Evolutionary conservation across 2,888 invertebrate genomes (phyloP).

Genomic region (Nymphalis polychloros): DNA sequence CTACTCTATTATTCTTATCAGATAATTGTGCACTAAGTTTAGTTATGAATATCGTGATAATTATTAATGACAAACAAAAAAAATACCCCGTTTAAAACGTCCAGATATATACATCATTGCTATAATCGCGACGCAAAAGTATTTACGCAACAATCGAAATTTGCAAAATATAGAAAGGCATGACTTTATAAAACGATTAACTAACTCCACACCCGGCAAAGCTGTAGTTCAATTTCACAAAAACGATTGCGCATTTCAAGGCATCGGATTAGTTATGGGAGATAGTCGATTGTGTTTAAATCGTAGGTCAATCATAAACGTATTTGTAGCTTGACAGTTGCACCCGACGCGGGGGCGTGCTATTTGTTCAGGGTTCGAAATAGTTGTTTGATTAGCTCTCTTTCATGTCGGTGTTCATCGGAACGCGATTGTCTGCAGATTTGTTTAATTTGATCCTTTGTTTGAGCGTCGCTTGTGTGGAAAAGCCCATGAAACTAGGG

Average conservation of each 20-base stretch:
- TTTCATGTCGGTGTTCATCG: constrained; percentile 72
- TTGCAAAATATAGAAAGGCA: constrained; percentile 19
- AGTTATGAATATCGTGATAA: too few species aligned
- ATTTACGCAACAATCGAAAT: constrained; percentile 18
- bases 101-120: background rate
- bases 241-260: constrained; percentile 71
- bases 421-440: constrained; percentile 76
- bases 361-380: constrained; percentile 60
- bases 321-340: constrained; percentile 69
- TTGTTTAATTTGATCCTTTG: constrained; percentile 80
- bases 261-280: constrained; percentile 61
- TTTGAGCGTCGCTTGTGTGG: constrained; percentile 74
- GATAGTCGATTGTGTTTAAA: constrained; percentile 32
- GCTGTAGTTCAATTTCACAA: constrained; percentile 52
- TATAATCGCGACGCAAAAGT: constrained; percentile 10
- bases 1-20: too few species aligned
- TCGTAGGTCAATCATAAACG: constrained; percentile 71
- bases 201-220: constrained; percentile 63
- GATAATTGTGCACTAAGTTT: too few species aligned
- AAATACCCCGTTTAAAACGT: background rate
- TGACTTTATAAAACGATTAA: constrained; percentile 41
- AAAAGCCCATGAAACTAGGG: constrained; percentile 64
- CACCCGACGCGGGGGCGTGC: constrained; percentile 57
- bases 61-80: too few species aligned
- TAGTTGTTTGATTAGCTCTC: constrained; percentile 80